Evolutionary conservation across 53 echinoderm and acorn worm genomes (phyloP).

Genomic region (Echinarachnius parma): DNA sequence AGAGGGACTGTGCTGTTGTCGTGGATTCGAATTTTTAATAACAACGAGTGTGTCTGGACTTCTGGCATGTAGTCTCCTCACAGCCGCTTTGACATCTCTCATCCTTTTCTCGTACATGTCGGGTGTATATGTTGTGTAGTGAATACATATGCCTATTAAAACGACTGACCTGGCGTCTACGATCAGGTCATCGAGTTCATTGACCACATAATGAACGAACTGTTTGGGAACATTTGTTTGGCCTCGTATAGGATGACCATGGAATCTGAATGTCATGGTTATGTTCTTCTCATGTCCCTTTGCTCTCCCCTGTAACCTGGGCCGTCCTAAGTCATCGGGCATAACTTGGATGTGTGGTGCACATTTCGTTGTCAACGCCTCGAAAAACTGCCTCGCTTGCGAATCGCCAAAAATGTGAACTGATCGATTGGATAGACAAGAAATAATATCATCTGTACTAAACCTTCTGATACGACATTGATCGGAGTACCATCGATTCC

Average conservation of each 20-base stretch:
- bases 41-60: slow-evolving; percentile 51
- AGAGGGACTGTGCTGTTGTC: slow-evolving; percentile 20
- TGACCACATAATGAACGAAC: slow-evolving; percentile 32
- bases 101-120: slow-evolving; percentile 33
- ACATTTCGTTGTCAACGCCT: neutral
- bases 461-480: slow-evolving; percentile 36
- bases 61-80: slow-evolving; percentile 31
- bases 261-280: slow-evolving; percentile 24
- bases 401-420: slow-evolving; percentile 61
- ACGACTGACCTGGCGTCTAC: slow-evolving; percentile 32
- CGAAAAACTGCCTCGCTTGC: slow-evolving; percentile 45
- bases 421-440: slow-evolving; percentile 41
- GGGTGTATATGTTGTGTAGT: slow-evolving; percentile 32
- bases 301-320: slow-evolving; percentile 25
- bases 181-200: slow-evolving; percentile 37
- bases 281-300: slow-evolving; percentile 38
- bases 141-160: slow-evolving; percentile 29
- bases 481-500: slow-evolving; percentile 58
- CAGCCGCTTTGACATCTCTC: slow-evolving; percentile 33
- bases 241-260: slow-evolving; percentile 37
- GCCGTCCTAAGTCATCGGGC: neutral
- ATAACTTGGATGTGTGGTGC: neutral
- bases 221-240: neutral
- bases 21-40: slow-evolving; percentile 54
- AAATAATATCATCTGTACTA: neutral